These are phyloP conservation scores for Rhincodon typus DNA, from an alignment of 2,797 vertebrate genomes.

Conservation along the genomic window DNA sequence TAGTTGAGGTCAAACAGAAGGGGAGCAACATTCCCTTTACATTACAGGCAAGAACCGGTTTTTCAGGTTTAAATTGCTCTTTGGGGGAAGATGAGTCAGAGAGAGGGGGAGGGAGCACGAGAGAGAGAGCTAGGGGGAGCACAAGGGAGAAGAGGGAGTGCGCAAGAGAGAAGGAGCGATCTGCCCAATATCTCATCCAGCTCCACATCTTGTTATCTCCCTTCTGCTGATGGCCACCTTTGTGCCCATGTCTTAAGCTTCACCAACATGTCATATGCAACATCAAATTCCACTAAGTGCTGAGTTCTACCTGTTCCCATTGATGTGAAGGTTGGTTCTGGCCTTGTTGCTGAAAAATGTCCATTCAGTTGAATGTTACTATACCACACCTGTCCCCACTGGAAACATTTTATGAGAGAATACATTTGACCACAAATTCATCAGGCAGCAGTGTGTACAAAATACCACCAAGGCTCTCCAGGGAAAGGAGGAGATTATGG, in stretches of 20 bases:
- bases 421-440: background rate
- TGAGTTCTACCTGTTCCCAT: background rate
- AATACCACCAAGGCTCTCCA: background rate
- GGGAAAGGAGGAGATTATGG: background rate
- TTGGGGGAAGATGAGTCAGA: background rate
- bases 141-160: too few relatives aligned
- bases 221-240: background rate
- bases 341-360: background rate
- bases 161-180: too few relatives aligned
- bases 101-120: too few relatives aligned
- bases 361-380: background rate
- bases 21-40: background rate
- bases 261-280: background rate
- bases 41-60: background rate
- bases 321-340: too few relatives aligned
- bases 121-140: too few relatives aligned
- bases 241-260: background rate
- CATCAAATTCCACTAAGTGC: background rate
- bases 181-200: background rate
- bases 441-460: background rate
- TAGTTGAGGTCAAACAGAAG: background rate
- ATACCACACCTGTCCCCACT: background rate
- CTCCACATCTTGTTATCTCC: too few relatives aligned
- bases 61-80: background rate
- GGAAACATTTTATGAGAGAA: background rate